phyloP scores from a whole-genome alignment of 2,888 invertebrate genomes.

The Charanyca ferruginea region DNA sequence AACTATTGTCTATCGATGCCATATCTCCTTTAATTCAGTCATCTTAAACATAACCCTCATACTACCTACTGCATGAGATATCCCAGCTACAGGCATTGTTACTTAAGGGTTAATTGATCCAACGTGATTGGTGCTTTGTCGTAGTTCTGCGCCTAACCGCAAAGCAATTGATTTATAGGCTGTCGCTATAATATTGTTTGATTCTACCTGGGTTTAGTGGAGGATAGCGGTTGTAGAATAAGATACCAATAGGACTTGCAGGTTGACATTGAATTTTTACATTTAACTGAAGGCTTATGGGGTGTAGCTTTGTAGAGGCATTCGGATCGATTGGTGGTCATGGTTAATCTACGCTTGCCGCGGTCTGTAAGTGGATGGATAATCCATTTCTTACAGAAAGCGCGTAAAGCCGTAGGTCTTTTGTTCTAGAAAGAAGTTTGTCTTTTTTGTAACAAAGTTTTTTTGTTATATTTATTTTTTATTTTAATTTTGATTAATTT shows the following conservation, averaged over 20 bases:
- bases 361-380: too few relatives aligned
- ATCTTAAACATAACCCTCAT: conserved; percentile 18
- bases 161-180: conserved; percentile 56
- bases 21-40: neutral
- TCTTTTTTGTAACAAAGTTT: too few relatives aligned
- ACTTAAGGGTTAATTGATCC: conserved; percentile 72
- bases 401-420: too few relatives aligned
- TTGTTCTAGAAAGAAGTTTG: too few relatives aligned
- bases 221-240: neutral
- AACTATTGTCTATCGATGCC: neutral
- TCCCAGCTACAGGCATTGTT: conserved; percentile 60
- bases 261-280: too few relatives aligned
- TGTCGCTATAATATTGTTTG: conserved; percentile 40
- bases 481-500: too few relatives aligned
- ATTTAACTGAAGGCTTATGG: too few relatives aligned
- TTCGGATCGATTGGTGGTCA: too few relatives aligned
- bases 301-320: too few relatives aligned
- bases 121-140: conserved; percentile 65
- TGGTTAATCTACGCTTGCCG: too few relatives aligned
- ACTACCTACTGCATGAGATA: conserved; percentile 17
- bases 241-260: neutral
- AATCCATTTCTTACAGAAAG: too few relatives aligned
- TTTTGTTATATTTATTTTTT: too few relatives aligned
- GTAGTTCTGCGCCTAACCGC: conserved; percentile 36
- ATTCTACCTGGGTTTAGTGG: conserved; percentile 8